Evolutionary conservation across 1,140 invertebrate species (phyloP).

Genomic region (Drosophila bocqueti): DNA sequence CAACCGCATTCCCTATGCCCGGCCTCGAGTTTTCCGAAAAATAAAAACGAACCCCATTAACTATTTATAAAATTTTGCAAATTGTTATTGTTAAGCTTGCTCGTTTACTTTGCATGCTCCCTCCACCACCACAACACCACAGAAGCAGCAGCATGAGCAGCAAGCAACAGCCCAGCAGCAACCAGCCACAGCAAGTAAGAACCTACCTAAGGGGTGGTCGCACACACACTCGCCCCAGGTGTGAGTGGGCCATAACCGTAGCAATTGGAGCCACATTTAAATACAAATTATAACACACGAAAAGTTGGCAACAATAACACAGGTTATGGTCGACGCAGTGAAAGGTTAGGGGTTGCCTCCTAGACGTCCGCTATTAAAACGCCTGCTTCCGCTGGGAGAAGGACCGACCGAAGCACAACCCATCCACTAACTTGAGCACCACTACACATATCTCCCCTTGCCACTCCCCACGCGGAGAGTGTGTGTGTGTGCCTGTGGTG

Average conservation of each 20-base stretch:
- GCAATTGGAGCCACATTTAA: constrained; percentile 70
- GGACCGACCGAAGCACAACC: constrained; percentile 2
- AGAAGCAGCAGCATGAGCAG: constrained; percentile 53
- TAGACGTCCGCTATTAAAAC: constrained; percentile 58
- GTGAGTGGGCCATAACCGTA: constrained; percentile 5
- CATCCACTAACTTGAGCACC: constrained; percentile 31
- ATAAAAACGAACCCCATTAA: constrained; percentile 59
- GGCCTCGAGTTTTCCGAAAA: constrained; percentile 10
- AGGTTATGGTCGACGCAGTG: constrained; percentile 53
- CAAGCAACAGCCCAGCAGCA: constrained; percentile 50
- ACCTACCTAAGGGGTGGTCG: constrained; percentile 38
- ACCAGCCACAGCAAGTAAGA: constrained; percentile 50
- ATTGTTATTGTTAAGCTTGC: constrained; percentile 81
- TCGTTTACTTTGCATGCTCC: constrained; percentile 77
- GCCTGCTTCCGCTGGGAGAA: constrained; percentile 50
- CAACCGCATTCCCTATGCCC: background rate
- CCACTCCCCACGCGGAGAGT: background rate
- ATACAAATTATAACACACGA: constrained; percentile 74
- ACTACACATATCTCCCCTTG: constrained; percentile 15
- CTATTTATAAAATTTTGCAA: constrained; percentile 81
- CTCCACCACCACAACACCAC: constrained; percentile 58
- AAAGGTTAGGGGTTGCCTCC: constrained; percentile 4
- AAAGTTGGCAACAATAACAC: constrained; percentile 47
- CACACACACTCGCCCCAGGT: background rate
- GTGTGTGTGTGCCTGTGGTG: constrained; percentile 16